Evolutionary conservation across 2,113 vertebrate species (phyloP).

Genomic region (Oreochromis niloticus): DNA sequence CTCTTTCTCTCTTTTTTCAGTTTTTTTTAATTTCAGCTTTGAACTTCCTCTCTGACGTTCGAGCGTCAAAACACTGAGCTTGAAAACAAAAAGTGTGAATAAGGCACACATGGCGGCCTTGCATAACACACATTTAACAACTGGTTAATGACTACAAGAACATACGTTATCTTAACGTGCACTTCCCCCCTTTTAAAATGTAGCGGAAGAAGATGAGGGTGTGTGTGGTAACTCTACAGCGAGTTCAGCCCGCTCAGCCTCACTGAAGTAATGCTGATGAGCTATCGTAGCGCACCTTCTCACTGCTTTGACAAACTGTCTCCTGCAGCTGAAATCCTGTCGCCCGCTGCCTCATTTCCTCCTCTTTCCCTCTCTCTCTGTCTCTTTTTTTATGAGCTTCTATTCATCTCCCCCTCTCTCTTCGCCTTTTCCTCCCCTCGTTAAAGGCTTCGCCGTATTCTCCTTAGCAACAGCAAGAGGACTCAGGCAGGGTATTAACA

Average conservation of each 20-base stretch:
- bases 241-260: not conserved
- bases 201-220: not conserved
- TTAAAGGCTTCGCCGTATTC: constrained; percentile 45
- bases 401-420: not conserved
- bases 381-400: constrained; percentile 1
- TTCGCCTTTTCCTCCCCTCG: not conserved
- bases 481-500: constrained; percentile 44
- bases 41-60: not conserved
- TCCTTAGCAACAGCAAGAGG: constrained; percentile 69
- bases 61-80: not conserved
- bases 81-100: not conserved
- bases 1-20: not conserved
- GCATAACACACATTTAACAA: not conserved
- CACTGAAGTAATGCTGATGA: constrained; percentile 3
- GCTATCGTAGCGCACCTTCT: constrained; percentile 5
- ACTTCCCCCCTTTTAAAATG: not conserved
- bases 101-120: not conserved
- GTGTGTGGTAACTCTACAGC: not conserved
- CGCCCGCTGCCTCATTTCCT: constrained; percentile 52
- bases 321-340: constrained; percentile 49
- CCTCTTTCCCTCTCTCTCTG: constrained; percentile 20
- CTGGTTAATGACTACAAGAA: not conserved
- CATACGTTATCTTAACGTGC: not conserved
- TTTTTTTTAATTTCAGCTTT: not conserved
- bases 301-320: constrained; percentile 39